Evolutionary conservation across 2,113 vertebrate species (phyloP).

Genomic region (Pygoscelis antarcticus): DNA sequence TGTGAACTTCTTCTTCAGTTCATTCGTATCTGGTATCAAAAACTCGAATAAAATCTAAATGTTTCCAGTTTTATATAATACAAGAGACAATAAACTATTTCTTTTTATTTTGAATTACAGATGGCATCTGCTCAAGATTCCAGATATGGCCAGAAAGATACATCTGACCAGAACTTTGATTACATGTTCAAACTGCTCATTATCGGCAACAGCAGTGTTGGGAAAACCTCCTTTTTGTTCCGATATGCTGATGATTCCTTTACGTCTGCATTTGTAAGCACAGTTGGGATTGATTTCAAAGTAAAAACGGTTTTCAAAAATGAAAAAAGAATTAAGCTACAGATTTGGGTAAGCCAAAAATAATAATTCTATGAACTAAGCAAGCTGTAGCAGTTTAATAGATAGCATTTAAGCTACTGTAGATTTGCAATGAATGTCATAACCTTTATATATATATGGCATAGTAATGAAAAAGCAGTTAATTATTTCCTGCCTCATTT

Average conservation of each 20-base stretch:
- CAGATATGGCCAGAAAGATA: slow-evolving; percentile 54
- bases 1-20: background rate
- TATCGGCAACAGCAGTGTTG: slow-evolving; percentile 61
- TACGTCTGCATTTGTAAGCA: slow-evolving; percentile 97
- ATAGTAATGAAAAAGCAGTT: background rate
- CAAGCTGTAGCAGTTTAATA: background rate
- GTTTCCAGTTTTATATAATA: background rate
- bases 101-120: slow-evolving; percentile 47
- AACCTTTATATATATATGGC: background rate
- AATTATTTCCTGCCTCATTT: background rate
- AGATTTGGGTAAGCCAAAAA: slow-evolving; percentile 91
- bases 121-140: slow-evolving; percentile 58
- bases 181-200: slow-evolving; percentile 65
- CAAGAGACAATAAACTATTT: background rate
- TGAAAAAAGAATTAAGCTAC: slow-evolving; percentile 97
- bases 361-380: background rate
- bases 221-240: slow-evolving; percentile 88
- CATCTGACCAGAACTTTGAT: slow-evolving; percentile 64
- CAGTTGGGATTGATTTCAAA: slow-evolving; percentile 98
- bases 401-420: background rate
- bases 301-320: slow-evolving; percentile 98
- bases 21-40: slow-evolving; percentile 16
- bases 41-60: background rate
- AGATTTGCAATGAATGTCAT: background rate
- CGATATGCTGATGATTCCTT: slow-evolving; percentile 97